Evolutionary conservation across 2,888 invertebrate genomes (phyloP).

Genomic region (Oscheius onirici): DNA sequence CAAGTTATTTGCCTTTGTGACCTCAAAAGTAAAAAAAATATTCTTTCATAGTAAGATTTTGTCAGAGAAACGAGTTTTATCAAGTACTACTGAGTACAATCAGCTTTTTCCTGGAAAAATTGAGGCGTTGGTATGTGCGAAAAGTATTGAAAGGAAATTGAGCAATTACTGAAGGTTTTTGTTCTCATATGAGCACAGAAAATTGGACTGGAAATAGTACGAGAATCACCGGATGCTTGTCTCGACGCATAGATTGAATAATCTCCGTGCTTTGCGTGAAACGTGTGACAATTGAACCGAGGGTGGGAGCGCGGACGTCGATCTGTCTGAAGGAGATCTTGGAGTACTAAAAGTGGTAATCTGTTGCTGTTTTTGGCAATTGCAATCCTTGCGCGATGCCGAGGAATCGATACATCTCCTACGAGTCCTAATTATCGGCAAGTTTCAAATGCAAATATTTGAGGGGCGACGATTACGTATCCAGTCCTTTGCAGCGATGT

Average conservation of each 20-base stretch:
- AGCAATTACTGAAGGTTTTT: too few species aligned
- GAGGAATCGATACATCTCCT: constrained; percentile 32
- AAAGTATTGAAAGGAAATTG: too few species aligned
- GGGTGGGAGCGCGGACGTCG: not conserved
- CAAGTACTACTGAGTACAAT: too few species aligned
- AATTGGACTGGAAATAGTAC: too few species aligned
- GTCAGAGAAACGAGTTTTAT: too few species aligned
- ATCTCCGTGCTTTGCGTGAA: constrained; percentile 9
- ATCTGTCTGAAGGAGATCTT: not conserved
- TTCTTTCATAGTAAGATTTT: too few species aligned
- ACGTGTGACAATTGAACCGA: constrained; percentile 26
- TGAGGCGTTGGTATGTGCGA: too few species aligned
- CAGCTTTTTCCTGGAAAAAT: too few species aligned
- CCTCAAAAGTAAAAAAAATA: too few species aligned
- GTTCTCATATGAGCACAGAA: too few species aligned
- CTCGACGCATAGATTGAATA: constrained; percentile 9
- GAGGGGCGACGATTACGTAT: constrained; percentile 30
- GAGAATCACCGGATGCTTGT: too few species aligned
- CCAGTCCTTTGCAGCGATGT: constrained; percentile 23
- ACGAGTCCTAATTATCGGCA: constrained; percentile 37
- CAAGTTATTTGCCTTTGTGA: not conserved
- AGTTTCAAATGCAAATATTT: constrained; percentile 38
- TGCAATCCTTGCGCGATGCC: constrained; percentile 22
- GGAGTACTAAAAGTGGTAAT: constrained; percentile 18
- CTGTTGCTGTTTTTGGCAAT: constrained; percentile 31